Conservation (phyloP, 2,797 vertebrate genomes). For the Alectoris magna region DNA sequence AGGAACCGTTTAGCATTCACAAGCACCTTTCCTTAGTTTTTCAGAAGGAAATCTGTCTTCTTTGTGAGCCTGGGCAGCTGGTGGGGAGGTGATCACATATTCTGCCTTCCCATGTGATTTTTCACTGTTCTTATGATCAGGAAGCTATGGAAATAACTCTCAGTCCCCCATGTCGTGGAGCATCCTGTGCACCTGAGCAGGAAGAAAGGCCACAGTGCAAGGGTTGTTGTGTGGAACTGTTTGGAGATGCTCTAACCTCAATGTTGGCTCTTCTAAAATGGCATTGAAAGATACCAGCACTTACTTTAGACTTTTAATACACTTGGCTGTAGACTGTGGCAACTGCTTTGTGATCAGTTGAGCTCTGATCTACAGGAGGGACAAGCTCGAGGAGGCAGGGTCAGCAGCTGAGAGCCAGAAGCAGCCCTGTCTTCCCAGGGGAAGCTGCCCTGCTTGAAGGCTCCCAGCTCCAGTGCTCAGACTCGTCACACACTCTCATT, state of each 20-base stretch:
- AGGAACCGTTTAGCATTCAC: background rate
- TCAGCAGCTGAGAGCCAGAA: background rate
- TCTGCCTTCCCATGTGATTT: conserved; percentile 20
- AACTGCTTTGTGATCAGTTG: background rate
- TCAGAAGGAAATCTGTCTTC: background rate
- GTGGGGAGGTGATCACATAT: background rate
- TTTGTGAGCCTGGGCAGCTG: conserved; percentile 34
- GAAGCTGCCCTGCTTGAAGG: background rate
- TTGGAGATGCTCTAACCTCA: background rate
- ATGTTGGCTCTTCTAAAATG: background rate
- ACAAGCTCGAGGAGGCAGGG: background rate
- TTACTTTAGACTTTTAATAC: background rate
- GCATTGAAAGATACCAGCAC: background rate
- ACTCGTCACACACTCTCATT: background rate
- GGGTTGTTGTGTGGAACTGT: background rate
- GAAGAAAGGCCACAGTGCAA: background rate
- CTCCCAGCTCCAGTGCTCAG: background rate
- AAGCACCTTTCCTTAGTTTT: background rate
- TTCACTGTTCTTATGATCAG: background rate
- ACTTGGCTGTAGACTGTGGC: background rate
- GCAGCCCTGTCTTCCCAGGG: rapidly evolving
- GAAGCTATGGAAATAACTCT: background rate
- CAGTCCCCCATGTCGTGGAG: rapidly evolving
- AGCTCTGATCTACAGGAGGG: rapidly evolving
- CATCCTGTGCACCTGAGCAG: background rate